These are phyloP conservation scores for Choreutis nemorana DNA, from an alignment of 2,888 invertebrate genomes.

Conservation along the genomic window DNA sequence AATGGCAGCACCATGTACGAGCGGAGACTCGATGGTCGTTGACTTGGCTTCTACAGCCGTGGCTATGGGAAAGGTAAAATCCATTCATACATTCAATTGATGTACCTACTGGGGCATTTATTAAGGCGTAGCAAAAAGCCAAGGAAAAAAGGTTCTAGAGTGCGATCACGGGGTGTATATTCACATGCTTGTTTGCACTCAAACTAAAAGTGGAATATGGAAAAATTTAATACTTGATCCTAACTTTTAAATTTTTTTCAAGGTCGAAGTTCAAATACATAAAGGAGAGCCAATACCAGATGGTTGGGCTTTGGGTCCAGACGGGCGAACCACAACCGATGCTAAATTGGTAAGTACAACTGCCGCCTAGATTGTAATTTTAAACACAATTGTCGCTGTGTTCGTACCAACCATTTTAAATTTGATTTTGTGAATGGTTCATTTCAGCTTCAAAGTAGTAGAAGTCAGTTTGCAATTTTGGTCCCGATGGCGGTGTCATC, in stretches of 20 bases:
- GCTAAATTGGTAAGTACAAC: slow-evolving; percentile 49
- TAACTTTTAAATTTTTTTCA: slow-evolving; percentile 13
- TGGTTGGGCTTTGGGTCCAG: slow-evolving; percentile 84
- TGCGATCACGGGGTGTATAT: not conserved
- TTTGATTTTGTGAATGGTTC: too few relatives aligned
- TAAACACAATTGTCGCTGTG: too few relatives aligned
- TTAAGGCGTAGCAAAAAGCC: too few relatives aligned
- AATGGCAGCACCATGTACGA: slow-evolving; percentile 75
- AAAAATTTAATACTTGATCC: not conserved
- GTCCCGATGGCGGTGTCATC: too few relatives aligned
- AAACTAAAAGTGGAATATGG: not conserved
- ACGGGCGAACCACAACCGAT: slow-evolving; percentile 71
- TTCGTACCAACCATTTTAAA: too few relatives aligned
- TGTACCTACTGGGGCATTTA: too few relatives aligned
- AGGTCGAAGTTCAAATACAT: slow-evolving; percentile 84
- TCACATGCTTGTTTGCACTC: too few relatives aligned
- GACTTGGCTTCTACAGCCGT: slow-evolving; percentile 96
- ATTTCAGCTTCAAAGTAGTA: too few relatives aligned
- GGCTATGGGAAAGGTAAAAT: slow-evolving; percentile 89
- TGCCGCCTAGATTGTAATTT: too few relatives aligned
- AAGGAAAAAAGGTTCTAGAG: not conserved
- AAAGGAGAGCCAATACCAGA: slow-evolving; percentile 79
- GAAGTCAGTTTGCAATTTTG: too few relatives aligned
- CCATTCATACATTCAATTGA: not conserved
- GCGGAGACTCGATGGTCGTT: slow-evolving; percentile 79